These are phyloP conservation scores for Charadrius vociferus DNA, from an alignment of 2,113 vertebrate species.

Conservation along the genomic window DNA sequence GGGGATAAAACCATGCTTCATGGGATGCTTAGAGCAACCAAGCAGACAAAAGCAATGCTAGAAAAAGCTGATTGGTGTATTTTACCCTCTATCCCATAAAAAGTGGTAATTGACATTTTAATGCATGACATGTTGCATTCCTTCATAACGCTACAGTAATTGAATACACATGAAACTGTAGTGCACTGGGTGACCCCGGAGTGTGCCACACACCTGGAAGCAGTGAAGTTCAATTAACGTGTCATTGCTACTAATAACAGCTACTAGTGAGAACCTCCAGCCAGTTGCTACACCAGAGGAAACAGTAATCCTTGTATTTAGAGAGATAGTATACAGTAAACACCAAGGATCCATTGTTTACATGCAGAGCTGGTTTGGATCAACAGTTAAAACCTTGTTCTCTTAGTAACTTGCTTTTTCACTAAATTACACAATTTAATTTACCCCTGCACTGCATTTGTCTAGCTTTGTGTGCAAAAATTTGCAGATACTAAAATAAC, in stretches of 20 bases:
- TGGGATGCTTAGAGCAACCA: neutral
- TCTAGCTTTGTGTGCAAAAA: neutral
- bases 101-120: constrained; percentile 58
- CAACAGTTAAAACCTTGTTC: constrained; percentile 6
- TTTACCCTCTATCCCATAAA: neutral
- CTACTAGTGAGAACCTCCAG: constrained; percentile 77
- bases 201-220: constrained; percentile 84
- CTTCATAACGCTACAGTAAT: constrained; percentile 66
- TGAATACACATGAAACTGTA: constrained; percentile 72
- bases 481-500: constrained; percentile 56
- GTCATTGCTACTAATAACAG: constrained; percentile 74
- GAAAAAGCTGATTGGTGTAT: neutral
- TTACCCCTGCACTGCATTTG: neutral
- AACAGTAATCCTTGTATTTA: constrained; percentile 42
- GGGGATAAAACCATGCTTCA: neutral
- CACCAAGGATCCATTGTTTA: constrained; percentile 43
- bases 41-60: neutral
- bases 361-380: neutral
- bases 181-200: constrained; percentile 71
- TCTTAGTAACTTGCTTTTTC: neutral
- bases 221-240: constrained; percentile 81
- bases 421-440: neutral
- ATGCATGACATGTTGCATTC: constrained; percentile 57
- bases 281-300: constrained; percentile 28
- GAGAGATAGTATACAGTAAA: constrained; percentile 38